Percentiles rank a stretch among this genome's conserved stretches.
Evolutionary conservation across 2,113 vertebrate species (phyloP).

Genomic region (Larimichthys polyactis): DNA sequence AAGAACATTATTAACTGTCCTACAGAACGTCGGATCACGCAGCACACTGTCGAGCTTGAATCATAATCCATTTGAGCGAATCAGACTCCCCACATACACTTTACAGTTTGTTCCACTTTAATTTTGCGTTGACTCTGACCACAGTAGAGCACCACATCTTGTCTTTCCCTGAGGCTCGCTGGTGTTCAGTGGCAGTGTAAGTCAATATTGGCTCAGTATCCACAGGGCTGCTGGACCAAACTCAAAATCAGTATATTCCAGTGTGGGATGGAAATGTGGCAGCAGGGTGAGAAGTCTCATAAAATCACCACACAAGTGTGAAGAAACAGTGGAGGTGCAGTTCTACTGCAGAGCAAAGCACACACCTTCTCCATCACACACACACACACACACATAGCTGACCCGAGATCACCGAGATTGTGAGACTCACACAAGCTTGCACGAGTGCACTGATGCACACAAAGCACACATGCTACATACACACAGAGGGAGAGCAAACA

Average conservation of each 20-base stretch:
- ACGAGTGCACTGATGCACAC: neutral
- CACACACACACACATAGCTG: conserved; percentile 1
- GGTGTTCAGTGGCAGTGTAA: conserved; percentile 32
- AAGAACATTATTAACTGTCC: neutral
- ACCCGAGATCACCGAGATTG: conserved; percentile 4
- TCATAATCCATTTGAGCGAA: conserved; percentile 9
- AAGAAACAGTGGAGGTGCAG: conserved; percentile 28
- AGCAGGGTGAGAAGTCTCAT: conserved; percentile 57
- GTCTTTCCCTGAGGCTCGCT: conserved; percentile 25
- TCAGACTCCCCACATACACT: conserved; percentile 37
- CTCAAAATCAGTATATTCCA: conserved; percentile 38
- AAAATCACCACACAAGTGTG: conserved; percentile 34
- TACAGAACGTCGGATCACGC: neutral
- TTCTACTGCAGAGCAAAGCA: conserved; percentile 19
- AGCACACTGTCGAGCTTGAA: neutral
- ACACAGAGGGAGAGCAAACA: neutral
- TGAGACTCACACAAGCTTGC: conserved; percentile 11
- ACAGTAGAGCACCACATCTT: conserved; percentile 33
- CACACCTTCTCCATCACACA: conserved; percentile 10
- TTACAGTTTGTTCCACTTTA: conserved; percentile 41
- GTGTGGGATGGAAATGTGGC: conserved; percentile 58
- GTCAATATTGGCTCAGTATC: conserved; percentile 59
- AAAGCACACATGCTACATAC: conserved; percentile 6
- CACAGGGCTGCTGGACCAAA: conserved; percentile 15
- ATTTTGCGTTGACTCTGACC: conserved; percentile 44